Base-by-base conservation (phyloP, 2,888 invertebrate genomes). In the Clistopyga incitator region DNA sequence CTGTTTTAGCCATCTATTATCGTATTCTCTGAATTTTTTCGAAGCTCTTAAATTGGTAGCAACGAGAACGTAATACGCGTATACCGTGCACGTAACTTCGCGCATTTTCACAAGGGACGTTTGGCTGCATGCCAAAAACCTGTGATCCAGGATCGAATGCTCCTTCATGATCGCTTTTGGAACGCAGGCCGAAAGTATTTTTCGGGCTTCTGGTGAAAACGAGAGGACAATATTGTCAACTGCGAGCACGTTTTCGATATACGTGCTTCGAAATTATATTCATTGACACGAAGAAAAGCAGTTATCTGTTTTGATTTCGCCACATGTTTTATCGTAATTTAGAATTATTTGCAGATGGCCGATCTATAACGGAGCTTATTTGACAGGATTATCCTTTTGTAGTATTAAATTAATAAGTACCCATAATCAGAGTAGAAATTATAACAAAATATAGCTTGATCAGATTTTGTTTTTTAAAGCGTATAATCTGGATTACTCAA, bases 81-180 rank as follows among this genome's bases (percentile, higher is more conserved):
- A 79, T 76, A 83, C 76, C 56, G 71, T 79, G 76, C 82, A 83
- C 82, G 82, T 83, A 83, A 83, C 79, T 71, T 79, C 50, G 82
- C 82, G 70, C 71, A 83, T 83, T 83, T 79, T 83, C 79, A 42
- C 82, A 67, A 50, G 82, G 76, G 76, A 67, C 38, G 64, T 56
- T 52, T 76, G 82, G 79, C 76, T 59, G 59, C 65, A 56, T 23
- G 79, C 82, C 79, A 76, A 67, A 67, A 83, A 29, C 64, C 76
- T 71, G 72, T 18, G 79, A 83, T 79, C 65, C 79, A 74, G 71
- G 79, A 83, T 83, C 82, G 79, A 83, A 79, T 42, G 42, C 52
- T 76, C 54, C 25, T 56, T 25, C 76, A 65, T 25, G 11, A 20
- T 13, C 25, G 25, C 25, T 10, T 38, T 38, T 15, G 47, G 11